phyloP scores from a whole-genome alignment of 2,888 invertebrate genomes.

The Hyles lineata region DNA sequence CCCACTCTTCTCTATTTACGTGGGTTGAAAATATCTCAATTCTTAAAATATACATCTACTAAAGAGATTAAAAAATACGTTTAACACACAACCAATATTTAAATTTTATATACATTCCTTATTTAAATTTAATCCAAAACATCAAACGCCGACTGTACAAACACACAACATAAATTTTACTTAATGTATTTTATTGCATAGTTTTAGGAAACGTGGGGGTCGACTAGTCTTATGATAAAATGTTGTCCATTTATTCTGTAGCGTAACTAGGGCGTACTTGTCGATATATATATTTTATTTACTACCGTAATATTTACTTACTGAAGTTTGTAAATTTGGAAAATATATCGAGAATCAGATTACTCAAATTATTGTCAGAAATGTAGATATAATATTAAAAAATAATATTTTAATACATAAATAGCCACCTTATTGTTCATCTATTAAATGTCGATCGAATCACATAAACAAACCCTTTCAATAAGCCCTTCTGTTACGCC shows the following conservation, averaged over 20 bases:
- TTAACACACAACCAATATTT: conserved; percentile 22
- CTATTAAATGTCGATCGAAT: background rate
- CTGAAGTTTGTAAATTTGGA: no score
- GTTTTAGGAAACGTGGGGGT: background rate
- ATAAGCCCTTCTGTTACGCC: background rate
- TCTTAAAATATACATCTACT: conserved; percentile 5
- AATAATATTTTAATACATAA: background rate
- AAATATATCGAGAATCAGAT: no score
- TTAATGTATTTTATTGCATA: conserved; percentile 8
- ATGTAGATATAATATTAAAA: background rate
- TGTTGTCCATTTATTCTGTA: background rate
- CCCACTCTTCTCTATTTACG: background rate
- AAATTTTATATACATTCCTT: background rate
- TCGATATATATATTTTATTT: no score
- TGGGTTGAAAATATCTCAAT: background rate
- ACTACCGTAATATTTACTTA: no score
- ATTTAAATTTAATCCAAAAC: background rate
- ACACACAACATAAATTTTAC: background rate
- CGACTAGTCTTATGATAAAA: background rate
- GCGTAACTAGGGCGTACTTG: no score
- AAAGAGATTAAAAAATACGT: conserved; percentile 11
- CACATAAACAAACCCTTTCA: background rate
- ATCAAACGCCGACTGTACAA: conserved; percentile 5
- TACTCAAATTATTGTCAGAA: no score
- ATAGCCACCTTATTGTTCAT: background rate